A percentile compares a stretch with the other conserved stretches of the same genome.
Conservation (phyloP, 2,888 invertebrate species). For the Agrilus mali region DNA sequence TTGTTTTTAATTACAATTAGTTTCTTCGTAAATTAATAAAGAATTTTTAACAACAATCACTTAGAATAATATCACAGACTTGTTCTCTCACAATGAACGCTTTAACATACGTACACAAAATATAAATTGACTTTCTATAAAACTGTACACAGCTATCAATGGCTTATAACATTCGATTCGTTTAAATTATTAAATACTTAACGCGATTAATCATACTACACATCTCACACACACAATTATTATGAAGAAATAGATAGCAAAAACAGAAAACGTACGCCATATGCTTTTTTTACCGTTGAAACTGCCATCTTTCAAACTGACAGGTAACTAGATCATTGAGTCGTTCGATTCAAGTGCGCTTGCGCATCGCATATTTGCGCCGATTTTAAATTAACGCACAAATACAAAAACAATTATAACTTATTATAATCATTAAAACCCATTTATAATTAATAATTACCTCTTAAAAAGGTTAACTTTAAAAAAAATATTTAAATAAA, state of each 20-base stretch:
- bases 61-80: conserved; percentile 48
- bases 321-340: conserved; percentile 4
- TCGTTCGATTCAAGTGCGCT: too few relatives aligned
- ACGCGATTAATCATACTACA: conserved; percentile 14
- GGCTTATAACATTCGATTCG: conserved; percentile 5
- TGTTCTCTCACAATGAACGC: conserved; percentile 44
- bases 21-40: conserved; percentile 1
- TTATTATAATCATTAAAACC: too few relatives aligned
- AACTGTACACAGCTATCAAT: neutral
- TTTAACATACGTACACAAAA: conserved; percentile 35
- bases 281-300: conserved; percentile 14
- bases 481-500: too few relatives aligned
- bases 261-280: conserved; percentile 22
- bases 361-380: too few relatives aligned
- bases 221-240: conserved; percentile 16
- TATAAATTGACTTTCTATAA: conserved; percentile 2
- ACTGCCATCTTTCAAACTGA: conserved; percentile 9
- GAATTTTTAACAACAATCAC: conserved; percentile 7
- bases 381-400: too few relatives aligned
- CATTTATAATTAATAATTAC: too few relatives aligned
- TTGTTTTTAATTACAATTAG: conserved; percentile 8
- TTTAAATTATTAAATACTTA: conserved; percentile 12
- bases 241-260: conserved; percentile 16
- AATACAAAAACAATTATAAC: too few relatives aligned
- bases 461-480: too few relatives aligned